These are phyloP conservation scores for Dioctria rufipes DNA, from an alignment of 2,888 invertebrate species.

Conservation along the genomic window DNA sequence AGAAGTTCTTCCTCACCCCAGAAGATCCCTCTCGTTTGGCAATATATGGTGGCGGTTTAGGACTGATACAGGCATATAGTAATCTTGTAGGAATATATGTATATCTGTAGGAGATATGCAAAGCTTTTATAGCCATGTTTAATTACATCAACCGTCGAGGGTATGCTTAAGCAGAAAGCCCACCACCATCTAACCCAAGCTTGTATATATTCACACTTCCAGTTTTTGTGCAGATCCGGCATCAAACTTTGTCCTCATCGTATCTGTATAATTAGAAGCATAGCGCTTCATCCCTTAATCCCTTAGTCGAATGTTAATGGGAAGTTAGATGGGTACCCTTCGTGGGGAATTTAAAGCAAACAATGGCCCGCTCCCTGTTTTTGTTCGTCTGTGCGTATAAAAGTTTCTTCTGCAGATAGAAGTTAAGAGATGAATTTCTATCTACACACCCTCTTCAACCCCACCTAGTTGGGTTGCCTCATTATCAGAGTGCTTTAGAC, in stretches of 20 bases:
- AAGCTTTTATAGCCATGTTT: constrained; percentile 53
- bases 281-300: constrained; percentile 54
- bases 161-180: constrained; percentile 19
- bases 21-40: not conserved
- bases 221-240: constrained; percentile 22
- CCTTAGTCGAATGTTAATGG: constrained; percentile 51
- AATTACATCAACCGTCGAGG: constrained; percentile 33
- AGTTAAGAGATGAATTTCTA: constrained; percentile 46
- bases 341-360: constrained; percentile 49
- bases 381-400: constrained; percentile 24
- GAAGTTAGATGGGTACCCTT: constrained; percentile 46
- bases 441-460: not conserved
- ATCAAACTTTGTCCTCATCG: constrained; percentile 45
- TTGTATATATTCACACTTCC: constrained; percentile 25
- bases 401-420: constrained; percentile 12
- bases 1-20: constrained; percentile 30
- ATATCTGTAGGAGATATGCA: constrained; percentile 37
- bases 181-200: constrained; percentile 17
- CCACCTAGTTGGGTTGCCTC: constrained; percentile 31
- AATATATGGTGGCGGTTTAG: not conserved
- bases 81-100: constrained; percentile 6
- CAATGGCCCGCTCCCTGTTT: constrained; percentile 26
- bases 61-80: not conserved
- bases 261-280: constrained; percentile 49
- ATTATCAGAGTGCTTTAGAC: constrained; percentile 55